These are phyloP conservation scores for Stratiomys singularior DNA, from an alignment of 2,888 invertebrate genomes.

Conservation along the genomic window DNA sequence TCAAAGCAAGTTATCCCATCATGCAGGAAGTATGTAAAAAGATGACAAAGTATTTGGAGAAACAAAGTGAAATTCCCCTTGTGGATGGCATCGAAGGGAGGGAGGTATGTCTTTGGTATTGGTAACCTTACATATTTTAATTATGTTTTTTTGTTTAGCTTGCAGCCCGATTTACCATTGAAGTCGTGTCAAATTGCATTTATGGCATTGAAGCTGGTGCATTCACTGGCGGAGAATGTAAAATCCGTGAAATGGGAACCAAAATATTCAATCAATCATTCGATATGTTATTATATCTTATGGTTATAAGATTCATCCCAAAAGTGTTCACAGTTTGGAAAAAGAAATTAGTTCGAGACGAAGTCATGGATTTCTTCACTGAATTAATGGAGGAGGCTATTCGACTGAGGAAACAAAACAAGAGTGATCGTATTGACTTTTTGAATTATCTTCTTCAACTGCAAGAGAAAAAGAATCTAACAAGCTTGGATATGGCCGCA, in stretches of 20 bases:
- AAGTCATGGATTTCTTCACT: slow-evolving; percentile 52
- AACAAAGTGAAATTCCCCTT: slow-evolving; percentile 7
- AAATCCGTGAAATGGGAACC: slow-evolving; percentile 49
- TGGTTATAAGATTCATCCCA: slow-evolving; percentile 51
- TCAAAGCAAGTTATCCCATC: slow-evolving; percentile 42
- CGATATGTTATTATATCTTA: slow-evolving; percentile 36
- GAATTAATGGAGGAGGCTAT: slow-evolving; percentile 53
- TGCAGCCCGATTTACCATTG: slow-evolving; percentile 57
- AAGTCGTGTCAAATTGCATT: slow-evolving; percentile 58
- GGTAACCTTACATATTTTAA: too few relatives aligned
- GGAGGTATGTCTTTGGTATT: slow-evolving; percentile 55
- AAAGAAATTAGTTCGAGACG: slow-evolving; percentile 47
- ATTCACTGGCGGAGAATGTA: slow-evolving; percentile 50
- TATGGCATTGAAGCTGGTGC: slow-evolving; percentile 61
- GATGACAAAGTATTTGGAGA: slow-evolving; percentile 32
- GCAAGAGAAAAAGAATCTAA: slow-evolving; percentile 54
- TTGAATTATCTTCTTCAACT: slow-evolving; percentile 54
- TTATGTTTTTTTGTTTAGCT: slow-evolving; percentile 53
- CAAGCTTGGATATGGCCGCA: slow-evolving; percentile 56
- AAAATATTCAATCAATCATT: slow-evolving; percentile 47
- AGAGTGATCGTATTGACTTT: slow-evolving; percentile 54
- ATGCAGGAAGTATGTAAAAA: slow-evolving; percentile 35
- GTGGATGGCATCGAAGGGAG: slow-evolving; percentile 56
- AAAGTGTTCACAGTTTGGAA: slow-evolving; percentile 50
- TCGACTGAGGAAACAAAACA: slow-evolving; percentile 45